phyloP scores from a whole-genome alignment of 2,113 vertebrate genomes.

The Elephantulus edwardii region DNA sequence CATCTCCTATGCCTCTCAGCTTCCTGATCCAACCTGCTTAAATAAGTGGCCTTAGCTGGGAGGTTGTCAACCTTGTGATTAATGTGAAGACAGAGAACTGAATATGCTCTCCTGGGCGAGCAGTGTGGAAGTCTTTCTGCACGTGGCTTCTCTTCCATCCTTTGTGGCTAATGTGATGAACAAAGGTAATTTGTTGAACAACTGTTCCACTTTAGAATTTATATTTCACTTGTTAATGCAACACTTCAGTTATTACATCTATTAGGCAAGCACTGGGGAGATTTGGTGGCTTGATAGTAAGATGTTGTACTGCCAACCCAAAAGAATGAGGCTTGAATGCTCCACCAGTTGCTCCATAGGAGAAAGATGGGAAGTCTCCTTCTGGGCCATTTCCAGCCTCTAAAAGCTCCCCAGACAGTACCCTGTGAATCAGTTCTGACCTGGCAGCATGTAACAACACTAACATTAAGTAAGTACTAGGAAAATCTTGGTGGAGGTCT shows the following conservation, averaged over 20 bases:
- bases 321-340: no score
- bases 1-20: background rate
- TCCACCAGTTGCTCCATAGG: no score
- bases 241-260: background rate
- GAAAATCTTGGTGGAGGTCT: no score
- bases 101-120: constrained; percentile 18
- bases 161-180: constrained; percentile 15
- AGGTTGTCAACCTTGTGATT: constrained; percentile 17
- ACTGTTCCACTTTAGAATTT: background rate
- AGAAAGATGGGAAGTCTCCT: no score
- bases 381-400: no score
- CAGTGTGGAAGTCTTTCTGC: background rate
- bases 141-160: background rate
- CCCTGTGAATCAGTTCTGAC: no score
- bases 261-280: background rate
- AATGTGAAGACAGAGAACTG: background rate
- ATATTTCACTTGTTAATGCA: constrained; percentile 40
- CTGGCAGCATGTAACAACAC: no score
- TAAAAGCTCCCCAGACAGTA: no score
- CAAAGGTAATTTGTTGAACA: background rate
- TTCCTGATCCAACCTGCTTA: background rate
- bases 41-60: background rate
- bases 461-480: no score
- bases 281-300: no score
- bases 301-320: no score